These are phyloP conservation scores for Lophotriccus pileatus DNA, from an alignment of 2,797 vertebrate species.

Conservation along the genomic window DNA sequence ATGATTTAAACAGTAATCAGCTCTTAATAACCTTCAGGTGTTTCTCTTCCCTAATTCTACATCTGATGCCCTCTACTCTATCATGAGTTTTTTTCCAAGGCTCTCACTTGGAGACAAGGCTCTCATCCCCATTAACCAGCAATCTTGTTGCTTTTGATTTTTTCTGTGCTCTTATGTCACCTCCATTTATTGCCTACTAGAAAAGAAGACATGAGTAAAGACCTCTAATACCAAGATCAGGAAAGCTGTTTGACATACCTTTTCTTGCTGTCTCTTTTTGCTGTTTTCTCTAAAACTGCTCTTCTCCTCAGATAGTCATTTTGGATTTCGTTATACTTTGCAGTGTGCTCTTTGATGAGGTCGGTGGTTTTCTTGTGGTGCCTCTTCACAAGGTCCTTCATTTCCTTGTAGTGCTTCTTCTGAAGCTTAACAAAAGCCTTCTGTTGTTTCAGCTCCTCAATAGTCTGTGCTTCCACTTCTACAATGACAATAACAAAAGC, in stretches of 20 bases:
- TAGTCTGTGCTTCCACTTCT: slow-evolving; percentile 92
- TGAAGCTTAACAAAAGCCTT: slow-evolving; percentile 94
- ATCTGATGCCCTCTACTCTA: background rate
- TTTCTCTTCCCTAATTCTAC: background rate
- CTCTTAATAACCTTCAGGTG: background rate
- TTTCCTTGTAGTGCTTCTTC: slow-evolving; percentile 97
- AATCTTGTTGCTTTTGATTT: background rate
- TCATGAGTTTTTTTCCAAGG: background rate
- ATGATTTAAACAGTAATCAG: background rate
- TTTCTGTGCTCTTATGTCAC: background rate
- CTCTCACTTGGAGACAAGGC: background rate
- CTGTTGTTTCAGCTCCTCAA: slow-evolving; percentile 95
- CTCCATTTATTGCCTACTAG: background rate
- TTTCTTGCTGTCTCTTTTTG: slow-evolving; percentile 93
- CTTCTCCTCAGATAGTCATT: slow-evolving; percentile 86
- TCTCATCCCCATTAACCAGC: background rate
- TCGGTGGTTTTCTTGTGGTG: slow-evolving; percentile 96
- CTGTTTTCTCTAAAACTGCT: slow-evolving; percentile 85
- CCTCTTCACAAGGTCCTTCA: slow-evolving; percentile 94
- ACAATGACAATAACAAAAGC: slow-evolving; percentile 3
- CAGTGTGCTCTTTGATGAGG: slow-evolving; percentile 93
- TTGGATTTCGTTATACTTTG: slow-evolving; percentile 88
- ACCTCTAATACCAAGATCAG: background rate
- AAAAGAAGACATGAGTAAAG: background rate
- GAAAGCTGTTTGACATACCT: slow-evolving; percentile 77